Base-by-base conservation (phyloP, 2,797 vertebrate species). In the Chromobotia macracanthus region DNA sequence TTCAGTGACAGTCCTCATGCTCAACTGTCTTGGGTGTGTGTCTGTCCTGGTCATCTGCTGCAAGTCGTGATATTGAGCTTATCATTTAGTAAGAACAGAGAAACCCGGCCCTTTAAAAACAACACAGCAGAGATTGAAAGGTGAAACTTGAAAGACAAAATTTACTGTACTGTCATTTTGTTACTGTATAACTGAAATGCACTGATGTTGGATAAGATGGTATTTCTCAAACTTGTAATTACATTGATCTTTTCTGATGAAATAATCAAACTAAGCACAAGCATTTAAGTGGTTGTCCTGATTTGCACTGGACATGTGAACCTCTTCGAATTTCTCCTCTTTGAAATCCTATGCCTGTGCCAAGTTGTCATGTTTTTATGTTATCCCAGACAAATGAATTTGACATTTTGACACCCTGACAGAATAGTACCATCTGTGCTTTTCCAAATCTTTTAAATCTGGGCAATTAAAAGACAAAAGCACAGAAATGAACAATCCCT, bases 11-110 rank as follows among this genome's bases (percentile, higher is more conserved):
- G 67, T 61, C 51, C 80, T 72, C 80, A 31, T 5, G 50, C 48
- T 79, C 68, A 76, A 78, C 82, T 83, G 82, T 77, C 75, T 69
- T 53, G 75, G 67, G 69, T 35, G 63, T 56, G 79, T 72, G 66
- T 66, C 58, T 80, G 58, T 35, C 16, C 55, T 12, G 19, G 41
- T 60, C 44, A 44, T 80, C 72, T 53, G 53, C n/a, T 41, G 66
- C 61, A 60, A 12, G 55, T 69, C 46, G 72, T 25, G 31, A 77
- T 65, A 50, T 56, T 60, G 80, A 81, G 73, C 65, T 58, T 25
- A 67, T 81, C 67, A 55, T 66, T 75, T 31, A 13, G 3, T 58
- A 67, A 68, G 31, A 55, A 53, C 21, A 41, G 46, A 44, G 4
- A 53, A 55, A 15, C 7, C 48, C 19, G 38, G 38, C 16, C 18